phyloP scores from a whole-genome alignment of 2,797 vertebrate genomes.

The Crocidura indochinensis region DNA sequence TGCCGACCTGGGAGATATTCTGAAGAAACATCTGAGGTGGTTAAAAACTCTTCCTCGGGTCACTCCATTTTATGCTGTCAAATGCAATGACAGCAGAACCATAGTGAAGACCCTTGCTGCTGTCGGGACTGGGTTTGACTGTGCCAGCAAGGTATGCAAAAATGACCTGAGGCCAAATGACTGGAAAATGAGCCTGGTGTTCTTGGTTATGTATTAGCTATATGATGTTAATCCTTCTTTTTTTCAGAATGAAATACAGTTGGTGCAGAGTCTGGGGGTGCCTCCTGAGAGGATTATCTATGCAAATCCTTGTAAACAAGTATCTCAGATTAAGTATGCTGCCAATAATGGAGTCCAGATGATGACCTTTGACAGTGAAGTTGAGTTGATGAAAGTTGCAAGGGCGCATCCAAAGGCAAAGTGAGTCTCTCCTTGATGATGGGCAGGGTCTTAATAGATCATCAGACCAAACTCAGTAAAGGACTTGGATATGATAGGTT shows the following conservation, averaged over 20 bases:
- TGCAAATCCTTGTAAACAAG: constrained; percentile 99
- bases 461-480: background rate
- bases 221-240: background rate
- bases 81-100: constrained; percentile 96
- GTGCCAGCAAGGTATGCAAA: constrained; percentile 96
- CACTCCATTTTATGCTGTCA: constrained; percentile 97
- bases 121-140: constrained; percentile 97
- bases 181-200: rapidly evolving
- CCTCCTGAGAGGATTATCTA: constrained; percentile 97
- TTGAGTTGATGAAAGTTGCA: constrained; percentile 97
- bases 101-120: constrained; percentile 95
- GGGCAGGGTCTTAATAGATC: background rate
- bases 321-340: constrained; percentile 98
- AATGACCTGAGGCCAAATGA: rapidly evolving
- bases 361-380: constrained; percentile 99
- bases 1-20: constrained; percentile 96
- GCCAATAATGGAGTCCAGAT: constrained; percentile 96
- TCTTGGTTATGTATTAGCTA: background rate
- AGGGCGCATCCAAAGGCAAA: constrained; percentile 96
- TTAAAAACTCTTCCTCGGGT: constrained; percentile 94
- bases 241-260: constrained; percentile 96
- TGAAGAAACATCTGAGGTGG: constrained; percentile 98
- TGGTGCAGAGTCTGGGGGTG: constrained; percentile 97
- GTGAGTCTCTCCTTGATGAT: constrained; percentile 89
- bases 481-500: background rate